These are phyloP conservation scores for Coracias cyanogaster DNA, from an alignment of 2,797 vertebrate species.

Conservation along the genomic window DNA sequence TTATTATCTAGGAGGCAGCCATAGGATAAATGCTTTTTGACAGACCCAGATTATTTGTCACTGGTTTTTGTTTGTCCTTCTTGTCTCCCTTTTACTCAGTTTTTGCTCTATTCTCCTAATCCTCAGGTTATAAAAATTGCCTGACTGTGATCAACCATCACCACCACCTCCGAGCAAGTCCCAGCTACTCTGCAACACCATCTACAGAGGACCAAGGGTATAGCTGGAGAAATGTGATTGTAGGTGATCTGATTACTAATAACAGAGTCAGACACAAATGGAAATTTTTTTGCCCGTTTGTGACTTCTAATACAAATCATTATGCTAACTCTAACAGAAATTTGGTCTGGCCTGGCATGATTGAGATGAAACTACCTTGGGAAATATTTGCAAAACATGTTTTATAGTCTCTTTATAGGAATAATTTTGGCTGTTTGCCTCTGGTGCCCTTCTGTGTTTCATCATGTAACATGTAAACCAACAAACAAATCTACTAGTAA, in stretches of 20 bases:
- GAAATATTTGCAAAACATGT: not conserved
- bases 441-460: not conserved
- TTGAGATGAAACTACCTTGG: not conserved
- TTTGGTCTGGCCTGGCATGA: not conserved
- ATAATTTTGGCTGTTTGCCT: not conserved
- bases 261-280: not conserved
- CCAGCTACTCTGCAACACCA: slow-evolving; percentile 78
- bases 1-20: not conserved
- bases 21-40: not conserved
- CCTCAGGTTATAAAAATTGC: slow-evolving; percentile 83
- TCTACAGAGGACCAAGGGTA: slow-evolving; percentile 77
- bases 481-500: not conserved
- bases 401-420: not conserved
- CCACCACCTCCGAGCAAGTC: slow-evolving; percentile 75
- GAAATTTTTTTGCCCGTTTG: not conserved
- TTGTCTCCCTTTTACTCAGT: not conserved
- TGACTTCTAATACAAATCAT: not conserved
- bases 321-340: not conserved
- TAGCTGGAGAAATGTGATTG: slow-evolving; percentile 84
- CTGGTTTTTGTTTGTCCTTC: not conserved
- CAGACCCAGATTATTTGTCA: not conserved
- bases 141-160: slow-evolving; percentile 80
- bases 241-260: slow-evolving; percentile 72
- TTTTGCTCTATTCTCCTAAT: not conserved
- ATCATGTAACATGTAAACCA: not conserved